These are phyloP conservation scores for Sparidentex hasta DNA, from an alignment of 2,797 vertebrate species.

Conservation along the genomic window DNA sequence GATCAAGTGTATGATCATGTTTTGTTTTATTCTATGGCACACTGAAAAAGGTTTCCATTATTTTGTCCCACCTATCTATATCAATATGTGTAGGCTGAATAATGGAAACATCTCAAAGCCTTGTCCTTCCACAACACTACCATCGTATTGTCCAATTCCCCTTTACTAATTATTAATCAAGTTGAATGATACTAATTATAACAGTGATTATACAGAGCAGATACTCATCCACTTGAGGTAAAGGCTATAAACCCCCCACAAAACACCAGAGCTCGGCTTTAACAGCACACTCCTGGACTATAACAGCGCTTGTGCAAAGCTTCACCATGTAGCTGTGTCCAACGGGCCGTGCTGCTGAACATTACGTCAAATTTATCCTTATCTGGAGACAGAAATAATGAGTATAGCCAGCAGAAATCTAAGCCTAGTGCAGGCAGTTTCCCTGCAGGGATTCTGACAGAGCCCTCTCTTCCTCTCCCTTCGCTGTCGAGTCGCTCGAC, in stretches of 20 bases:
- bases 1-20: not conserved
- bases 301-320: constrained; percentile 37
- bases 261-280: constrained; percentile 2
- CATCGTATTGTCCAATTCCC: not conserved
- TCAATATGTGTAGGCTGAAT: not conserved
- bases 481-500: constrained; percentile 61
- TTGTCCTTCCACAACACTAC: not conserved
- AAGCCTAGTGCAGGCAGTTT: constrained; percentile 69
- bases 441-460: constrained; percentile 76
- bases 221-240: constrained; percentile 13
- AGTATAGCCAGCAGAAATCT: constrained; percentile 73
- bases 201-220: constrained; percentile 18
- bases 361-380: constrained; percentile 74
- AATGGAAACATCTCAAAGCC: not conserved
- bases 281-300: constrained; percentile 15
- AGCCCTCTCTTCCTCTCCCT: constrained; percentile 54
- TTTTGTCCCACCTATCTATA: not conserved
- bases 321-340: constrained; percentile 49
- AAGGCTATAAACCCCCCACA: constrained; percentile 20
- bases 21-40: not conserved
- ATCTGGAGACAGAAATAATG: constrained; percentile 77
- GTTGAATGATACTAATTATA: constrained; percentile 10
- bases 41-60: not conserved
- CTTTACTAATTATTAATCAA: constrained; percentile 3
- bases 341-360: constrained; percentile 63